These are phyloP conservation scores for Taenioides sp. DNA, from an alignment of 2,797 vertebrate species.

Conservation along the genomic window DNA sequence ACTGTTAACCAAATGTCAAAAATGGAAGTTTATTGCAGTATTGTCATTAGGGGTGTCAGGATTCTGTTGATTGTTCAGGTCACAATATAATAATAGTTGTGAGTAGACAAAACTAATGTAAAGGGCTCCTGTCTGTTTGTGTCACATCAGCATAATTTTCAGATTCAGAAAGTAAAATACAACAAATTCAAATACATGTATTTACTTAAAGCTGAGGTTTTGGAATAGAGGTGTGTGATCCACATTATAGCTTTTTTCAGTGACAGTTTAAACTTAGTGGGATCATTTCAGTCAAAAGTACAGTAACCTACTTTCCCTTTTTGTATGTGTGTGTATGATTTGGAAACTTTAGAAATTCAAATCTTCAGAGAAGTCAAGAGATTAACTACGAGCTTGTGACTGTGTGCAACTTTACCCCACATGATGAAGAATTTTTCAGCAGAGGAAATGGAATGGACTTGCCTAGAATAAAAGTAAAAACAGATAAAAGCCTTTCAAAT, in stretches of 20 bases:
- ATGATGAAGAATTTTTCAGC: conserved; percentile 21
- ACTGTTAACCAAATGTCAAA: too few species aligned
- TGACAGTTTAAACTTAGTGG: conserved; percentile 24
- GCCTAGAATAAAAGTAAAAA: background rate
- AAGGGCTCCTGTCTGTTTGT: too few species aligned
- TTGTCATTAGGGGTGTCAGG: too few species aligned
- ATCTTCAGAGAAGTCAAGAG: conserved; percentile 55
- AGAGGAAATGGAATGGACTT: background rate
- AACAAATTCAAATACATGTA: too few species aligned
- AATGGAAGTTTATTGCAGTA: too few species aligned
- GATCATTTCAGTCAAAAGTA: conserved; percentile 28
- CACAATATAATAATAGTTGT: too few species aligned
- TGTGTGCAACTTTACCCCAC: conserved; percentile 28
- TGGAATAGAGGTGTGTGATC: conserved; percentile 2
- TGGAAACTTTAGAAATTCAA: conserved; percentile 49
- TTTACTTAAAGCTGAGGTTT: too few species aligned
- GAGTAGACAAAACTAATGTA: too few species aligned
- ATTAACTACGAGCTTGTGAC: conserved; percentile 43
- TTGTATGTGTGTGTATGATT: conserved; percentile 39
- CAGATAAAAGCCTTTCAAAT: background rate
- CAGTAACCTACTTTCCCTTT: conserved; percentile 58
- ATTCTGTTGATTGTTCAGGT: too few species aligned
- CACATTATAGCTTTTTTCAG: conserved; percentile 33
- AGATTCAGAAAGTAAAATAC: too few species aligned
- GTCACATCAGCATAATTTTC: too few species aligned